Conservation (phyloP, 2,797 vertebrate genomes). For the Serranus cabrilla region DNA sequence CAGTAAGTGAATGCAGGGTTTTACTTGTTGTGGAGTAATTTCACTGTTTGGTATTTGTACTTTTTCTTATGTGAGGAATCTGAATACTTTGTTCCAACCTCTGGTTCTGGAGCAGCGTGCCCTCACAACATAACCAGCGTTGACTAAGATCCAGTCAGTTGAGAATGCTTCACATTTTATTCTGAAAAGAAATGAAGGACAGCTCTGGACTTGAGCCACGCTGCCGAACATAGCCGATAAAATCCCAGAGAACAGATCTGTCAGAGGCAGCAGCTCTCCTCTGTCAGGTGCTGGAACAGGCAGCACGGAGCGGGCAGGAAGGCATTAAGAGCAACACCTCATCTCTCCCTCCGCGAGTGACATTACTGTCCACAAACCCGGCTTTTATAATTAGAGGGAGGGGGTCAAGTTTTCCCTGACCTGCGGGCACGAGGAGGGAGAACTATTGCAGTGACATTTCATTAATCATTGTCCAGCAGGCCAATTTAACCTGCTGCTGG, state of each 20-base stretch:
- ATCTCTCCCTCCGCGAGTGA: conserved; percentile 7
- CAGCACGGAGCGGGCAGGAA: not conserved
- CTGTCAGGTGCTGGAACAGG: conserved; percentile 5
- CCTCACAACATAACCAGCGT: too few relatives aligned
- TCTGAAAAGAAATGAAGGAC: not conserved
- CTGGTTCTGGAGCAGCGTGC: too few relatives aligned
- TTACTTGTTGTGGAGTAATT: too few relatives aligned
- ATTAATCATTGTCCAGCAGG: conserved; percentile 54
- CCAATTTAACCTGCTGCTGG: conserved; percentile 24
- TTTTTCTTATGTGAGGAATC: too few relatives aligned
- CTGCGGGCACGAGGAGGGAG: conserved; percentile 11
- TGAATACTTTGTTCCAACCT: too few relatives aligned
- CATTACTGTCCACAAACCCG: conserved; percentile 1
- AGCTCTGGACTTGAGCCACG: not conserved
- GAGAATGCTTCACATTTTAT: not conserved
- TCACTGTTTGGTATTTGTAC: too few relatives aligned
- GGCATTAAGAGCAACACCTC: conserved; percentile 8
- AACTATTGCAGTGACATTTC: conserved; percentile 30
- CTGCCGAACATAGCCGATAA: conserved; percentile 19
- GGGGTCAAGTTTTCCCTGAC: conserved; percentile 10
- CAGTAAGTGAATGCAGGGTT: too few relatives aligned
- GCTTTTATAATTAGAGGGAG: not conserved
- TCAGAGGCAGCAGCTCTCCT: not conserved
- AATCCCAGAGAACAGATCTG: not conserved
- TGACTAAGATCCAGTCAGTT: not conserved